Evolutionary conservation across 2,113 vertebrate species (phyloP).

Genomic region (Leptosomus discolor): DNA sequence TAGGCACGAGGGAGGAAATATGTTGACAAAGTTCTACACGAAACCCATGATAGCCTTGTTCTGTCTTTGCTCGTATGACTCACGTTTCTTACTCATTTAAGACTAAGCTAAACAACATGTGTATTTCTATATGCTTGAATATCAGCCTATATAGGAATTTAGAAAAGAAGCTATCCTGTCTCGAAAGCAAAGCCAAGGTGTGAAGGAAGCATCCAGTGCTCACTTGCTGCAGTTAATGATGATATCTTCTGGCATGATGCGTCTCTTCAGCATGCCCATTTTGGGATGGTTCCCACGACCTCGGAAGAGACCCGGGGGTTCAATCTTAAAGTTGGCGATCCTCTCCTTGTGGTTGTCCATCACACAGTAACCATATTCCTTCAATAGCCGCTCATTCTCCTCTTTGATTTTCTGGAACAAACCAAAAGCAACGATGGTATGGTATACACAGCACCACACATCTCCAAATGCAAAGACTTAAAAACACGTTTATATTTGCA

Average conservation of each 20-base stretch:
- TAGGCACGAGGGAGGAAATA: neutral
- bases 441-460: neutral
- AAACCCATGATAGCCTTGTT: neutral
- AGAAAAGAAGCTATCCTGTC: neutral
- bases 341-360: constrained; percentile 98
- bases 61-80: neutral
- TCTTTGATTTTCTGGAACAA: constrained; percentile 90
- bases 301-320: constrained; percentile 92
- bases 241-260: constrained; percentile 91
- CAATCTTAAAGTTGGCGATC: constrained; percentile 96
- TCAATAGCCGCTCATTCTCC: constrained; percentile 89
- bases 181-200: neutral
- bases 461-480: neutral
- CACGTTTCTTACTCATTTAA: neutral
- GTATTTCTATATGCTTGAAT: neutral
- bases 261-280: constrained; percentile 95
- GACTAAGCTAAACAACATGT: neutral
- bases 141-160: accelerated
- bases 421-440: neutral
- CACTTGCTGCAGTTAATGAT: constrained; percentile 99
- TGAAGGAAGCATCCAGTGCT: constrained; percentile 19
- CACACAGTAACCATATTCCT: constrained; percentile 92
- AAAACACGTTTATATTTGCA: neutral
- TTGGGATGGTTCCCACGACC: constrained; percentile 96
- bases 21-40: neutral